Conservation (phyloP, 2,888 invertebrate species). For the Megamerina dolium region DNA sequence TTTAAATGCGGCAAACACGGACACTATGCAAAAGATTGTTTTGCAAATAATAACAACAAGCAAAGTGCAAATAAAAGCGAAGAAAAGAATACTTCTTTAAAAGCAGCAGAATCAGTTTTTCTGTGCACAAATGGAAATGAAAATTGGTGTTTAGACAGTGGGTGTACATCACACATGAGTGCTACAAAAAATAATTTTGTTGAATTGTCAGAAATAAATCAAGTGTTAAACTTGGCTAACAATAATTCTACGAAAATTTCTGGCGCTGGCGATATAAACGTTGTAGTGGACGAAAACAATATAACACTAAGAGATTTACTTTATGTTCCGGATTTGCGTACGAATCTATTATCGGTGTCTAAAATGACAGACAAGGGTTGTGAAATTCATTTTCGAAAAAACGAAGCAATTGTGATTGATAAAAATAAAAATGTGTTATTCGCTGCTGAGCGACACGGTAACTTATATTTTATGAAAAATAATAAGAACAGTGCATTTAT, state of each 20-base stretch:
- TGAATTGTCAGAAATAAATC: slow-evolving; percentile 4
- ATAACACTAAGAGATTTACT: slow-evolving; percentile 17
- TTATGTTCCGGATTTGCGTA: slow-evolving; percentile 13
- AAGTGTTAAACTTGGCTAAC: slow-evolving; percentile 16
- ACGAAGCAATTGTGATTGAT: slow-evolving; percentile 7
- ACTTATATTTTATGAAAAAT: slow-evolving; percentile 14
- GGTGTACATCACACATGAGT: slow-evolving; percentile 11
- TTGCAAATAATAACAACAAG: slow-evolving; percentile 5
- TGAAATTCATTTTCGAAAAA: slow-evolving; percentile 15
- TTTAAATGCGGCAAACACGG: slow-evolving; percentile 9
- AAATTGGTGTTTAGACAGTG: slow-evolving; percentile 11
- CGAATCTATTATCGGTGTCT: slow-evolving; percentile 20
- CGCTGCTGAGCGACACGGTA: slow-evolving; percentile 11
- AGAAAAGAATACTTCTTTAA: not conserved
- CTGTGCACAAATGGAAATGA: slow-evolving; percentile 6
- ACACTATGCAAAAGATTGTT: slow-evolving; percentile 12
- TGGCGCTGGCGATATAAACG: slow-evolving; percentile 14
- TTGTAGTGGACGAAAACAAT: slow-evolving; percentile 5
- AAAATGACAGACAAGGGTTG: slow-evolving; percentile 19
- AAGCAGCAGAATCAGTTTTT: slow-evolving; percentile 1
- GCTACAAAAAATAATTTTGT: no score
- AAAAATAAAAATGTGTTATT: slow-evolving; percentile 7
- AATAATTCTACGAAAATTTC: slow-evolving; percentile 16
- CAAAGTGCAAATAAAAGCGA: not conserved
- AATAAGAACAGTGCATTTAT: slow-evolving; percentile 5